phyloP scores from a whole-genome alignment of 2,113 vertebrate species.

The Pseudolaguvia tuberculata region DNA sequence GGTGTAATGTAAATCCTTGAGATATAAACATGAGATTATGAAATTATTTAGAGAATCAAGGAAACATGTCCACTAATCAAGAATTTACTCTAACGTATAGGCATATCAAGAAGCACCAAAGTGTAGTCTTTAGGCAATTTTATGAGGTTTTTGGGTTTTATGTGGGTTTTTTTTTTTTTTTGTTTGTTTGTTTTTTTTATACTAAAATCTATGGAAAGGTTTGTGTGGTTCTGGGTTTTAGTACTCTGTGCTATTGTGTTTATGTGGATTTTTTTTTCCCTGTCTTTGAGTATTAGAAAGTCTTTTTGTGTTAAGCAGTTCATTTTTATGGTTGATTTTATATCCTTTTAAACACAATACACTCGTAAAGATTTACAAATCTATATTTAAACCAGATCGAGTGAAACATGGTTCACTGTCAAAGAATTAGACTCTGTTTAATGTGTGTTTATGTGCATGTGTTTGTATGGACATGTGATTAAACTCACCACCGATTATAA shows the following conservation, averaged over 20 bases:
- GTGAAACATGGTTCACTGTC: conserved; percentile 24
- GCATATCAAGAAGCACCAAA: conserved; percentile 76
- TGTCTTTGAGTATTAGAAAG: conserved; percentile 49
- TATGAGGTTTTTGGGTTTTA: conserved; percentile 46
- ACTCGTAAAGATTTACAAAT: conserved; percentile 44
- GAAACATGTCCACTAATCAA: conserved; percentile 44
- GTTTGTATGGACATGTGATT: conserved; percentile 45
- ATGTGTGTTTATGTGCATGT: conserved; percentile 53
- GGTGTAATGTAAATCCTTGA: conserved; percentile 26
- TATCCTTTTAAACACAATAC: conserved; percentile 44
- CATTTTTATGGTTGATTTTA: conserved; percentile 39
- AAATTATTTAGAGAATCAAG: conserved; percentile 28
- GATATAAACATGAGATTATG: conserved; percentile 34
- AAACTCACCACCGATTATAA: conserved; percentile 24
- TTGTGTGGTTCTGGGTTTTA: conserved; percentile 39
- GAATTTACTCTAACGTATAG: conserved; percentile 46
- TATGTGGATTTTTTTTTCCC: conserved; percentile 44
- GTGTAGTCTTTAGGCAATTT: conserved; percentile 76
- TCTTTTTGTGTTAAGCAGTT: conserved; percentile 53
- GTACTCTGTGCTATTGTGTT: conserved; percentile 41
- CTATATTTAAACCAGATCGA: conserved; percentile 48
- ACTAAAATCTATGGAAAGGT: conserved; percentile 25
- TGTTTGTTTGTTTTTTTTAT: conserved; percentile 33
- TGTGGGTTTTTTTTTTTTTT: conserved; percentile 32
- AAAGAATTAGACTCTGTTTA: conserved; percentile 24